Base-by-base conservation (phyloP, 2,113 vertebrate genomes). In the Pterocles gutturalis region DNA sequence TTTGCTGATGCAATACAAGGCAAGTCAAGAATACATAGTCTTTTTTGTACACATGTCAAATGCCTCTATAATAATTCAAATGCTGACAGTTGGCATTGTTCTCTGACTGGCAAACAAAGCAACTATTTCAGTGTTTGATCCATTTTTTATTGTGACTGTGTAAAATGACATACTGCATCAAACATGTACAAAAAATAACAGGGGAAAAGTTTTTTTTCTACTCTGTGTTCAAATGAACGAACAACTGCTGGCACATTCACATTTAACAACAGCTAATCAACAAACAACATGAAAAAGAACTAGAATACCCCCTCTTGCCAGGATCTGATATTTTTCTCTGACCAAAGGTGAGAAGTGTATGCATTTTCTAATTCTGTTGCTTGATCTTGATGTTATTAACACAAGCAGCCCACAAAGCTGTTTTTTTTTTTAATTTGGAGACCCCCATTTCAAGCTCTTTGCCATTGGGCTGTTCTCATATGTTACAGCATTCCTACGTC, bases 31-130 rank as follows among this genome's bases (percentile, higher is more conserved):
- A 94, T 64, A 87, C 83, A 94, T 64, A 93, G 46, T 64, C 67
- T 95, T 97, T 98, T 97, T 91, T 96, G 79, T 96, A 96, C 81
- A 96, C 84, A 78, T 93, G 96, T 98, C 98, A 97, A 96, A 98
- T 76, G 91, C 79, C 90, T 97, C 94, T 97, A 67, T 95, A 98
- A 96, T 97, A 98, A 98, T 97, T 96, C 95, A 94, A 96, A 91
- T 95, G 85, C 85, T 98, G 97, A 97, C 97, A 96, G 95, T 54
- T 90, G 86, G 78, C 90, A 97, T 98, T 98, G 93, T 98, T 97
- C 94, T 91, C 72, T 97, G 97, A 97, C 88, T 96, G 95, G 94
- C 96, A 98, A 98, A 97, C 96, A 97, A 97, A 98, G 92, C 83
- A 95, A 95, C 90, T 97, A 92, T 97, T 98, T 97, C 3, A 3